These are phyloP conservation scores for Karalla daura DNA, from an alignment of 2,797 vertebrate genomes.

Conservation along the genomic window DNA sequence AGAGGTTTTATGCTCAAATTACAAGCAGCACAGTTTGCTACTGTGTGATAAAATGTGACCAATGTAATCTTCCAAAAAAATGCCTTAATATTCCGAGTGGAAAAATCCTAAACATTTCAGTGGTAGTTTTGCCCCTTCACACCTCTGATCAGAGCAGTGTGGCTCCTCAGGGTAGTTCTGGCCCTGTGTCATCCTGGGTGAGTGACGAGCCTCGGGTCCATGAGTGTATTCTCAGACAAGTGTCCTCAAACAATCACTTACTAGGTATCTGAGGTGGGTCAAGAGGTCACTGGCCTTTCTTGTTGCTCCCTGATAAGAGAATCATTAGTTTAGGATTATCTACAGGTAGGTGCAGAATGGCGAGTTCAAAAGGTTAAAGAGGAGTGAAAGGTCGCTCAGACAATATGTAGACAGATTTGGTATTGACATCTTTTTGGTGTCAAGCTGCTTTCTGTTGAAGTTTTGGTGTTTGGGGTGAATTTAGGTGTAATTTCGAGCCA, in stretches of 20 bases:
- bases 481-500: not conserved
- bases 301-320: slow-evolving; percentile 71
- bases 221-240: slow-evolving; percentile 64
- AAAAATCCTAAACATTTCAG: slow-evolving; percentile 8
- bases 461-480: not conserved
- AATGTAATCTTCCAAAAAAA: slow-evolving; percentile 10
- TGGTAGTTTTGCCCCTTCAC: not conserved
- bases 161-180: slow-evolving; percentile 6
- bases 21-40: slow-evolving; percentile 5
- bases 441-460: slow-evolving; percentile 6
- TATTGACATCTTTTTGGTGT: slow-evolving; percentile 12
- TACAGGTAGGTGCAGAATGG: slow-evolving; percentile 64
- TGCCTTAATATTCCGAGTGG: not conserved
- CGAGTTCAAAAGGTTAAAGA: slow-evolving; percentile 71
- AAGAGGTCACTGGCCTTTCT: slow-evolving; percentile 56
- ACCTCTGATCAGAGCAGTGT: slow-evolving; percentile 2
- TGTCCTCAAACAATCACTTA: slow-evolving; percentile 73
- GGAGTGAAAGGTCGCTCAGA: slow-evolving; percentile 63
- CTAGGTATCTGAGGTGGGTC: slow-evolving; percentile 63
- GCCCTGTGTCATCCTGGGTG: slow-evolving; percentile 14
- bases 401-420: slow-evolving; percentile 12
- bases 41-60: not conserved
- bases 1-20: slow-evolving; percentile 28
- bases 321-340: slow-evolving; percentile 70
- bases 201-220: slow-evolving; percentile 47